Percentiles rank a stretch among this genome's conserved stretches.
Conservation (phyloP, 2,113 vertebrate genomes). For the Mellivora capensis region DNA sequence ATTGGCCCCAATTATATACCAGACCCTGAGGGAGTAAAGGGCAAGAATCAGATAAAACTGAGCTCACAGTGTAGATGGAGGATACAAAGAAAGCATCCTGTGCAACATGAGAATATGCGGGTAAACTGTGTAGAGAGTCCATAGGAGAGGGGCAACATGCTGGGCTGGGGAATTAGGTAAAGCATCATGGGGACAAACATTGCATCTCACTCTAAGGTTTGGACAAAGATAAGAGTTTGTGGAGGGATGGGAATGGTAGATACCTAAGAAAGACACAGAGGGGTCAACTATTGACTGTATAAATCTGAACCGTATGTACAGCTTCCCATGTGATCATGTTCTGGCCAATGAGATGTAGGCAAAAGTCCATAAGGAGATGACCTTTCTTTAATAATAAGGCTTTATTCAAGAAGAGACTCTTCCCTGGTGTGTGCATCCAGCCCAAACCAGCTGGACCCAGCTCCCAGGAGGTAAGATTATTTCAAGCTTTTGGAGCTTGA, state of each 20-base stretch:
- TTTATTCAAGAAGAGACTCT: background rate
- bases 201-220: background rate
- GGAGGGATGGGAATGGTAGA: background rate
- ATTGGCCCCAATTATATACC: background rate
- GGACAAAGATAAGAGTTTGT: background rate
- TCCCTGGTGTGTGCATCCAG: background rate
- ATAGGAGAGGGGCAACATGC: fast-evolving
- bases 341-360: background rate
- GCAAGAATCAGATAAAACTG: background rate
- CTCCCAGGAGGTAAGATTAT: background rate
- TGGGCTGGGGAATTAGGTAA: background rate
- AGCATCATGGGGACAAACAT: background rate
- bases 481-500: background rate
- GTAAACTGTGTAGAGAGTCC: background rate
- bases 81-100: background rate
- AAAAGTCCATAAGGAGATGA: background rate
- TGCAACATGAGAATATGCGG: no score
- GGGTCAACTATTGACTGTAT: no score
- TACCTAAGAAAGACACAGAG: background rate
- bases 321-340: background rate
- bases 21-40: background rate
- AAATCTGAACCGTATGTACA: no score
- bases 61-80: background rate
- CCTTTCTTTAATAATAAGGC: background rate
- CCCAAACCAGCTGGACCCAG: background rate